phyloP scores from a whole-genome alignment of 2,888 invertebrate species.

The Clepsis dumicolana region DNA sequence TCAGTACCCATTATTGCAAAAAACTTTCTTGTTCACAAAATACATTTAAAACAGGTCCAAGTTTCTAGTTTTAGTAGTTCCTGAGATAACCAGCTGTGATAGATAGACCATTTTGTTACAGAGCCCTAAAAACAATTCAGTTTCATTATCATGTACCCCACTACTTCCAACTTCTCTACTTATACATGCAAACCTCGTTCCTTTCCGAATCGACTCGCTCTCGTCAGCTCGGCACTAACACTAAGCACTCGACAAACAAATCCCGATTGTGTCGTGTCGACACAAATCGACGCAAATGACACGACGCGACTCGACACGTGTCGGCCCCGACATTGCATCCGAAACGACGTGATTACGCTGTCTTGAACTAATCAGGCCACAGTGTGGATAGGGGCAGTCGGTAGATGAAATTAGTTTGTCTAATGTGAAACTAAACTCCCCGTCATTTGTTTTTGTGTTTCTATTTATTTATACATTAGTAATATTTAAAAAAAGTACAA shows the following conservation, averaged over 20 bases:
- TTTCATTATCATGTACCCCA: neutral
- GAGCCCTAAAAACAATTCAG: no score
- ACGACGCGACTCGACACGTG: constrained; percentile 14
- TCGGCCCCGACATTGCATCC: constrained; percentile 31
- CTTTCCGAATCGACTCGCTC: neutral
- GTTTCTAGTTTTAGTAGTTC: no score
- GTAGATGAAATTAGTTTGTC: no score
- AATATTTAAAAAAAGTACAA: no score
- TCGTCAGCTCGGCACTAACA: neutral
- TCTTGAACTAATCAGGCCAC: constrained; percentile 26
- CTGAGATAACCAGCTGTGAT: no score
- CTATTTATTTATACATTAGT: no score
- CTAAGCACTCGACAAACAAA: constrained; percentile 18
- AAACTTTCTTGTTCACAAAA: no score
- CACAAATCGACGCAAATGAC: constrained; percentile 19
- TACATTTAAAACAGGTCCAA: no score
- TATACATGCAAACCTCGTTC: neutral
- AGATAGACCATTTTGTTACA: no score
- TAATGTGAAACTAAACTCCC: no score
- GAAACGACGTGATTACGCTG: constrained; percentile 25
- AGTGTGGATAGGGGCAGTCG: constrained; percentile 2
- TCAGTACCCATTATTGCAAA: no score
- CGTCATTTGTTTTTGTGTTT: no score
- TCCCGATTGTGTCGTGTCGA: constrained; percentile 12
- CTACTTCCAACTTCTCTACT: neutral